Evolutionary conservation across 2,797 vertebrate genomes (phyloP).

Genomic region (Peromyscus aztecus): DNA sequence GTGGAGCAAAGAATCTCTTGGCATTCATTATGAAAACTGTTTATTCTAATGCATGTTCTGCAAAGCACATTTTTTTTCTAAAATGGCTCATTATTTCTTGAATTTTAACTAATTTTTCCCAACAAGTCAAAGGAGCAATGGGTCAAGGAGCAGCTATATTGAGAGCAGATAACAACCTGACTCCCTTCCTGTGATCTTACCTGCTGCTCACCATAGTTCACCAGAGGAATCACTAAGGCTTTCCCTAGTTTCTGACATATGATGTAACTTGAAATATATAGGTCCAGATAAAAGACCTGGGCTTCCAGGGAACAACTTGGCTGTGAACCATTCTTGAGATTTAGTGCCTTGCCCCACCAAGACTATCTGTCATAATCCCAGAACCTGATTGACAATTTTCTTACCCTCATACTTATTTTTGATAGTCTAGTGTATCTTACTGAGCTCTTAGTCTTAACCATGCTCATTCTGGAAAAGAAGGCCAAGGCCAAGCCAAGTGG

Average conservation of each 20-base stretch:
- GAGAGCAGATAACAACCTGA: slow-evolving; percentile 5
- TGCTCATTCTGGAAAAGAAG: slow-evolving; percentile 26
- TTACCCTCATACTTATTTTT: neutral
- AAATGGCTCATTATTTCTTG: slow-evolving; percentile 67
- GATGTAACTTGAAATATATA: neutral
- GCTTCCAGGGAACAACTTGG: neutral
- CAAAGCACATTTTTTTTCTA: slow-evolving; percentile 56
- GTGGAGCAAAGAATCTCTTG: slow-evolving; percentile 70
- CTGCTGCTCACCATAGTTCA: slow-evolving; percentile 20
- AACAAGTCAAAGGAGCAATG: slow-evolving; percentile 56
- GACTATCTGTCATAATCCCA: neutral
- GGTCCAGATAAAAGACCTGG: neutral
- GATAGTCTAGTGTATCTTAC: neutral
- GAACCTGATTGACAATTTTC: neutral
- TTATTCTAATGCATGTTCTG: slow-evolving; percentile 53
- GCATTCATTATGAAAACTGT: slow-evolving; percentile 68
- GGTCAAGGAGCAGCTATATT: neutral
- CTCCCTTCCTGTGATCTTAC: neutral
- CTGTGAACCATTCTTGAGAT: neutral
- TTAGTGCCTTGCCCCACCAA: neutral
- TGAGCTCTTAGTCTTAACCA: neutral
- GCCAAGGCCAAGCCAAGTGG: neutral
- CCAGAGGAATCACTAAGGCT: slow-evolving; percentile 2
- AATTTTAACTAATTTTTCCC: slow-evolving; percentile 71
- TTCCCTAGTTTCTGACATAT: neutral